Evolutionary conservation across 1,140 invertebrate species (phyloP), one percentile per base, ranked within the genome.

Genomic region (Bombus impatiens): DNA sequence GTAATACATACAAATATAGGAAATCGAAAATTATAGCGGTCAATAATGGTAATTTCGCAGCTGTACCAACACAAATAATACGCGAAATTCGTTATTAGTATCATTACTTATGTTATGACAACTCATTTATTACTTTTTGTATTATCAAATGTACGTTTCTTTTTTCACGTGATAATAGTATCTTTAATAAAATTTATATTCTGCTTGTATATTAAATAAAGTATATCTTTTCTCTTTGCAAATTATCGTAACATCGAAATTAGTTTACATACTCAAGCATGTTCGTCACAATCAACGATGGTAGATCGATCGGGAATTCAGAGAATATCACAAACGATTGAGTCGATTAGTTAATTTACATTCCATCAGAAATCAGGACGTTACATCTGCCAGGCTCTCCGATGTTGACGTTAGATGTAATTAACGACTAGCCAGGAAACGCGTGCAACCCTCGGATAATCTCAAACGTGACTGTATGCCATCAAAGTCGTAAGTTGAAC

Each of bases 311-410:
- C 8, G 18, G 32, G 62, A 82, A 86, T 79, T 78, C 47, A 47
- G 70, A 77, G 80, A 90, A 82, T 78, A 82, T 84, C 77, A 78
- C 78, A 65, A 86, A 57, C 6, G 70, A 72, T 62, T 65, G n/a
- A 72, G 71, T 84, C 78, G 87, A 92, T 90, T 88, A 88, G 83
- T 86, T 90, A 88, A 92, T 92, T 92, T 90, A 91, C 91, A 84
- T 92, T 67, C 78, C 81, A 87, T 91, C 87, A 80, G 82, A 28
- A 74, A 87, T 90, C 87, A 80, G 82, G 22, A 74, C 42, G 70
- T 90, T 83, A 88, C 65, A 22, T 88, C 65, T 53, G 53, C 72
- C 70, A 74, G 53, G 71, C 68, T 82, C 72, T 77, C 59, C 78
- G 82, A 88, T 82, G 74, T 77, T 77, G 77, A 86, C 59, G 89